Percentiles rank a stretch among this genome's conserved stretches.
Conservation (phyloP, 1,140 invertebrate genomes). For the Caenorhabditis briggsae region DNA sequence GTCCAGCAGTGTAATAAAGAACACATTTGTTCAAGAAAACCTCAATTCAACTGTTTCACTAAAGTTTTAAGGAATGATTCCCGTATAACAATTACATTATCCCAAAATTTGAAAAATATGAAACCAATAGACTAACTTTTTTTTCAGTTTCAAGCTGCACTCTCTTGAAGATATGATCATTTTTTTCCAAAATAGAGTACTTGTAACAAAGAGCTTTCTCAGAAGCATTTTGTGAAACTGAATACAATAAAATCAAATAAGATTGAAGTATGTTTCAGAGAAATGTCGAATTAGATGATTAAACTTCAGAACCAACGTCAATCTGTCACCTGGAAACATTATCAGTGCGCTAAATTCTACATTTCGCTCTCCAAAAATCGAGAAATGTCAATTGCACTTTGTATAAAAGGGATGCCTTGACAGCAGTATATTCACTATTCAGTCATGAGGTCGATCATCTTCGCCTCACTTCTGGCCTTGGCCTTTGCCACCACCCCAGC, state of each 20-base stretch:
- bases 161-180: too few relatives aligned
- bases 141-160: too few relatives aligned
- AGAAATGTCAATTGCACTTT: slow-evolving; percentile 18
- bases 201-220: too few relatives aligned
- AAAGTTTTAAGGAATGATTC: too few relatives aligned
- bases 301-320: background rate
- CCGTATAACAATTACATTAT: too few relatives aligned
- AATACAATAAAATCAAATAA: background rate
- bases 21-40: too few relatives aligned
- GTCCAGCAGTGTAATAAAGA: too few relatives aligned
- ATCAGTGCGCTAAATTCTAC: slow-evolving; percentile 1
- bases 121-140: too few relatives aligned
- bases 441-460: slow-evolving; percentile 34
- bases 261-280: background rate
- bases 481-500: slow-evolving; percentile 12
- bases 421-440: background rate
- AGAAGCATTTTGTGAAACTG: background rate
- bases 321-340: slow-evolving; percentile 14
- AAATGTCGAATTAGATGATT: background rate
- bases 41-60: too few relatives aligned
- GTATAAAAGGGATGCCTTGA: slow-evolving; percentile 29
- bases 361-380: background rate
- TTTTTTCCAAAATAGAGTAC: too few relatives aligned
- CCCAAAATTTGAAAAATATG: too few relatives aligned
- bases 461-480: slow-evolving; percentile 37